Conservation (phyloP, 1,140 invertebrate species). For the Halictus rubicundus region DNA sequence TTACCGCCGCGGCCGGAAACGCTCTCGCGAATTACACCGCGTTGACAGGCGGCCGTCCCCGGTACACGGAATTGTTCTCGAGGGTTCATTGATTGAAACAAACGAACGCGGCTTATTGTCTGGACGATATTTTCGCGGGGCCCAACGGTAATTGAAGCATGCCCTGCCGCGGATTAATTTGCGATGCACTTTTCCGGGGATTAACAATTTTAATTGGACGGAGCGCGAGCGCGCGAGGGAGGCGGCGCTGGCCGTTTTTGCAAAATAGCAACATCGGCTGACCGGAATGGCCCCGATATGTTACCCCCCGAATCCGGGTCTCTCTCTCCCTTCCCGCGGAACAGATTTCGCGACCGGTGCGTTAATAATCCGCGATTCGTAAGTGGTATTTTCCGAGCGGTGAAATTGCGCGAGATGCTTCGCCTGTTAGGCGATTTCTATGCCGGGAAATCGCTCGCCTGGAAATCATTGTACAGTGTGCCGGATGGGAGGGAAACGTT, state of each 20-base stretch:
- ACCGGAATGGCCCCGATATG: background rate
- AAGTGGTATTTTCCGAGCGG: too few species aligned
- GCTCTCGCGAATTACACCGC: background rate
- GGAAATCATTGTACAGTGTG: too few species aligned
- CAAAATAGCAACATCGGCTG: background rate
- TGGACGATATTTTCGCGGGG: slow-evolving; percentile 14
- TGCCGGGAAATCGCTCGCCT: too few species aligned
- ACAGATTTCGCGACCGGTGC: too few species aligned
- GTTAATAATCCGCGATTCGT: too few species aligned
- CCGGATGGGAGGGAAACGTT: too few species aligned
- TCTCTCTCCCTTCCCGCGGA: too few species aligned
- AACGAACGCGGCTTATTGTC: slow-evolving; percentile 6
- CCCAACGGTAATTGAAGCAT: slow-evolving; percentile 18
- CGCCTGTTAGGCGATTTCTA: too few species aligned
- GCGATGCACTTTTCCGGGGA: slow-evolving; percentile 6
- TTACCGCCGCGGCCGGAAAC: background rate
- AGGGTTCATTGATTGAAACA: slow-evolving; percentile 16
- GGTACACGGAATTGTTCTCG: background rate
- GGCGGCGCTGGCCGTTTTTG: background rate
- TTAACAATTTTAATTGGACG: slow-evolving; percentile 21
- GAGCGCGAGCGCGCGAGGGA: background rate
- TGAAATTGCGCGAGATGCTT: too few species aligned
- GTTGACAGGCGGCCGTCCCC: background rate
- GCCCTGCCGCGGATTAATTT: background rate
- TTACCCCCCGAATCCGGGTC: background rate